Evolutionary conservation across 2,797 vertebrate species (phyloP), one percentile per base, ranked within the genome.

Genomic region (Remorina albescens): DNA sequence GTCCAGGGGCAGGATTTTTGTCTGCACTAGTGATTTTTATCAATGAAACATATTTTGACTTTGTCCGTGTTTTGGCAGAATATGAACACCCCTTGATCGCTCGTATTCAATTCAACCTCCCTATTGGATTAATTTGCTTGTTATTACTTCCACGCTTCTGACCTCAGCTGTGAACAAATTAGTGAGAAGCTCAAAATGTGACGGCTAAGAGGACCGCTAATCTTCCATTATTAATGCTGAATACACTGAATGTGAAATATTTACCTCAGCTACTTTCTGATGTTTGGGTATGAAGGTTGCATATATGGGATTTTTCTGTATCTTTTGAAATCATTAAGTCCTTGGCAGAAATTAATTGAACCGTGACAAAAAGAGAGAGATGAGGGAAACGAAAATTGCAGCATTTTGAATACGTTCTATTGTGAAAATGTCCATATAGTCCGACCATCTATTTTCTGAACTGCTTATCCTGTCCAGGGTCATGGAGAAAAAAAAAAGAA

Each of bases 171-270:
- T 84, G 78, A 82, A 79, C 70, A 59, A 70, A 77, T 85, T 82
- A 80, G 59, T 39, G 78, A 86, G 76, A 77, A 71, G 74, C 57
- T 78, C 72, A 47, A 80, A 78, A 76, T 85, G 61, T 71, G 73
- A 74, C 80, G 64, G 83, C 84, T 79, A 87, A 90, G 80, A 56
- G 26, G 56, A 76, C 71, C 53, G 83, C 76, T 82, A 78, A 80
- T 82, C 72, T 78, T 72, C 37, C 56, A 79, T 88, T 75, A 84
- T 90, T 84, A 82, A 88, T 80, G 81, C 18, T n/a, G 41, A 44
- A 30, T 57, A 18, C 19, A 18, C 47, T 61, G 78, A 80, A 85
- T 82, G 65, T 78, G 73, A 78, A 85, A 74, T 64, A 64, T 73
- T 62, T 51, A 54, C 64, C 50, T 67, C 54, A 32, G 34, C 51